Base-by-base conservation (phyloP, 2,888 invertebrate genomes). In the Polyommatus icarus region DNA sequence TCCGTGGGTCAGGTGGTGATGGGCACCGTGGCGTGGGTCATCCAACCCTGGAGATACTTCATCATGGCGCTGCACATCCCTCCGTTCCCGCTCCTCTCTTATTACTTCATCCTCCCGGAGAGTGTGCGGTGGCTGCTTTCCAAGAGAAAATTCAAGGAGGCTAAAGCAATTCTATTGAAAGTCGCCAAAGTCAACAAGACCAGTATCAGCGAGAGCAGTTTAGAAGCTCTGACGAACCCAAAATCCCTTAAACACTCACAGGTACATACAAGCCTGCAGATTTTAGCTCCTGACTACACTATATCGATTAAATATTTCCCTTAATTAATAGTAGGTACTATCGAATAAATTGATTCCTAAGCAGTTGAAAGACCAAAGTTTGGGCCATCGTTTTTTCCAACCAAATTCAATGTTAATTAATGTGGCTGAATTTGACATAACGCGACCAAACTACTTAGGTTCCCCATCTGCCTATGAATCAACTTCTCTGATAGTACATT, bases 41-140 rank as follows among this genome's bases (percentile, higher is more conserved):
- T 77, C 10, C 50, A 54, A 20, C 12, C 77, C 6, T 77, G 71
- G 77, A 46, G 71, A 18, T 71, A 29, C n/a, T n/a, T 71, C 6
- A 71, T 77, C 50, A 71, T 77, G 18, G 20, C 54, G 1, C 6
- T 96, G 20, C 97, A 97, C 84, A 91, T 95, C 0, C 97, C 97
- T 0, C 95, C 96, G 46, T 89, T 97, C 77, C 85, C 97, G 0
- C 92, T 96, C 78, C 85, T 97, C 71, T 85, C 93, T 1, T 96
- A 97, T 85, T 95, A 96, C 82, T 96, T 96, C 95, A 82, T 96
- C 20, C 81, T 91, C 10, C 84, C 87, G 0, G 97, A 97, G 90
- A 97, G 97, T 59, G 94, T 97, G n/a, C 94, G 97, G 80, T 98
- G 97, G 97, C 93, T 97, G 29, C 87, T 97, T 8, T 95, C 96